Evolutionary conservation across 2,888 invertebrate species (phyloP).

Genomic region (Erannis defoliaria): DNA sequence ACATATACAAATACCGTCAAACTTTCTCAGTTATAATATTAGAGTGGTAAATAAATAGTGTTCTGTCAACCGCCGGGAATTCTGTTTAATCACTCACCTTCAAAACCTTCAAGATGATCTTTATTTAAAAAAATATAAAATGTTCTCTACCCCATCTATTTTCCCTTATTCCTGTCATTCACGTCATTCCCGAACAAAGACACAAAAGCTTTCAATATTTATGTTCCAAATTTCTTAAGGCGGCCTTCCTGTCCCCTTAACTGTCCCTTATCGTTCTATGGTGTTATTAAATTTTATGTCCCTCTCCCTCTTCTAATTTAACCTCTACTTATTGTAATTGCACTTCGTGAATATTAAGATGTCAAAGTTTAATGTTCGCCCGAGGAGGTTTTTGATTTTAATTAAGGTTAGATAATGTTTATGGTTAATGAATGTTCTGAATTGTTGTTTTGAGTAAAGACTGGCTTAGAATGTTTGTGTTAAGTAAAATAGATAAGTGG

Average conservation of each 20-base stretch:
- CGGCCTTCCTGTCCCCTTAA: slow-evolving; percentile 47
- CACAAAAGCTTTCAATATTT: slow-evolving; percentile 38
- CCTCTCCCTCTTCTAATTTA: slow-evolving; percentile 45
- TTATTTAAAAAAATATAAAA: background rate
- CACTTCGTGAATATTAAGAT: slow-evolving; percentile 59
- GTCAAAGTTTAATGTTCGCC: slow-evolving; percentile 36
- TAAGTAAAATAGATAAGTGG: background rate
- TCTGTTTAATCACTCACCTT: too few species aligned
- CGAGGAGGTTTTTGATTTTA: slow-evolving; percentile 34
- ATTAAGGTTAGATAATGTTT: slow-evolving; percentile 22
- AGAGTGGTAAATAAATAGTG: too few species aligned
- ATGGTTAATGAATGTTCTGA: background rate
- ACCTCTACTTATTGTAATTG: slow-evolving; percentile 63
- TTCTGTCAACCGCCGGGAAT: too few species aligned
- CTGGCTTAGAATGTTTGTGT: background rate
- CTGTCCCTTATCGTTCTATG: slow-evolving; percentile 51
- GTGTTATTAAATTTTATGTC: slow-evolving; percentile 63
- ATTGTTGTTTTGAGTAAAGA: background rate
- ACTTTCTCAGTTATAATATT: too few species aligned
- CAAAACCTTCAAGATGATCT: too few species aligned
- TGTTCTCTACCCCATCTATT: background rate
- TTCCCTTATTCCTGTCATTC: slow-evolving; percentile 2
- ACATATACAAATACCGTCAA: too few species aligned
- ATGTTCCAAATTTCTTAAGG: slow-evolving; percentile 41
- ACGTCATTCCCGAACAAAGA: slow-evolving; percentile 23